Conservation (phyloP, 2,888 invertebrate genomes). For the Diarsia rubi region DNA sequence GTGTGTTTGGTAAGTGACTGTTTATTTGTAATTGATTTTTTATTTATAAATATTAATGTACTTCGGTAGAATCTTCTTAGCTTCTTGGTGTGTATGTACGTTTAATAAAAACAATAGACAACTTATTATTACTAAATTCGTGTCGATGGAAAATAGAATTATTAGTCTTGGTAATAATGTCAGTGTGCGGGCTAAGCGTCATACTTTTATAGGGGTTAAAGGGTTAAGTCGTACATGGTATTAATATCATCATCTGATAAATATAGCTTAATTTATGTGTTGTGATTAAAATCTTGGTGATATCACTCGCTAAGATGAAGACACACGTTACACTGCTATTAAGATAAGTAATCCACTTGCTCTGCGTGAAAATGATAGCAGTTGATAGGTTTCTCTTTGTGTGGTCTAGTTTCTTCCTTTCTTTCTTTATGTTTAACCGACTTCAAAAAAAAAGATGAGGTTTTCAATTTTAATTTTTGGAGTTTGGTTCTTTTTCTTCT, state of each 20-base stretch:
- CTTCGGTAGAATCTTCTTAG: neutral
- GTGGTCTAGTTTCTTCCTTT: neutral
- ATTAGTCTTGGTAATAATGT: neutral
- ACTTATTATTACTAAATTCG: neutral
- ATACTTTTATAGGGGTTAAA: neutral
- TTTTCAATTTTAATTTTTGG: too few relatives aligned
- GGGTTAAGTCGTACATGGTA: neutral
- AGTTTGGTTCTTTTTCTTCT: too few relatives aligned
- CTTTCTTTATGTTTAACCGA: too few relatives aligned
- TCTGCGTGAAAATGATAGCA: neutral
- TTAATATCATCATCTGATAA: neutral
- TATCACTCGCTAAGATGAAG: neutral
- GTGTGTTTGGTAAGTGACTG: slow-evolving; percentile 39
- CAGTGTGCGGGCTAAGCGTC: neutral
- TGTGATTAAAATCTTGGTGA: neutral
- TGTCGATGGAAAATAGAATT: neutral
- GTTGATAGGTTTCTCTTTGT: neutral
- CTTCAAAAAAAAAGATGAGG: too few relatives aligned
- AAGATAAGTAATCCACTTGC: neutral
- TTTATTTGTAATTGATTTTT: slow-evolving; percentile 1
- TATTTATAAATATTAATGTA: neutral
- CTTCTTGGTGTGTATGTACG: neutral
- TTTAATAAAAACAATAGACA: neutral
- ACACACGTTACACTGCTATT: neutral
- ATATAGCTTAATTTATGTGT: neutral